Base-by-base conservation (phyloP, 2,113 vertebrate genomes). In the Pipa parva region DNA sequence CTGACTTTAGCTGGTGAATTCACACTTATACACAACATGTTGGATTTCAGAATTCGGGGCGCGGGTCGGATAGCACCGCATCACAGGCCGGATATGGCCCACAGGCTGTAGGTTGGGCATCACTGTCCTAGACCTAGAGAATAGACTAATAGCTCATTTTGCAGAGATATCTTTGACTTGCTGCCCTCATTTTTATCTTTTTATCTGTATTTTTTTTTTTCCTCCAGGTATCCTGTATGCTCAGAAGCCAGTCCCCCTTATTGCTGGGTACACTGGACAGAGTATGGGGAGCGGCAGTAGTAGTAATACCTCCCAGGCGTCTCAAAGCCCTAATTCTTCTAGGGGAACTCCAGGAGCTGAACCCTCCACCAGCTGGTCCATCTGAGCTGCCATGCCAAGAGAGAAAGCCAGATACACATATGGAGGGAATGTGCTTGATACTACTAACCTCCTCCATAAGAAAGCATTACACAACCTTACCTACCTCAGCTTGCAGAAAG, bases 301-400 rank as follows among this genome's bases (percentile, higher is more conserved):
- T 58, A 77, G 80, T 77, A 73, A 80, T 78, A 79, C 79, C 72
- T 88, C 88, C 20, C 88, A 89, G 79, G 88, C 85, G 59, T 89
- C 88, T 0, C 81, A 85, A 29, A 90, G 88, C 76, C 88, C 89
- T 75, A 89, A 87, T 75, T 89, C 89, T 21, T 89, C 87, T 1
- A 79, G 87, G 77, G 89, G 87, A 65, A 89, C 88, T 5, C 87
- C 89, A 59, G 67, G 84, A 0, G 79, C 81, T 2, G 89, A 91
- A 82, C 89, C 89, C 74, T 89, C 89, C 51, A 90, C 89, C 81
- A 91, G 88, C 79, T 89, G 89, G 88, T 85, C 88, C 64, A 87
- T 89, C 72, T 91, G 85, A 91, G 21, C 22, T 13, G 22, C 37
- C 22, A 3, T 42, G 12, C 15, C 9, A 24, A 7, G 17, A 12